A percentile compares a stretch with the other conserved stretches of the same genome.
These are phyloP conservation scores for Nowickia ferox DNA, from an alignment of 2,888 invertebrate species.

Conservation along the genomic window DNA sequence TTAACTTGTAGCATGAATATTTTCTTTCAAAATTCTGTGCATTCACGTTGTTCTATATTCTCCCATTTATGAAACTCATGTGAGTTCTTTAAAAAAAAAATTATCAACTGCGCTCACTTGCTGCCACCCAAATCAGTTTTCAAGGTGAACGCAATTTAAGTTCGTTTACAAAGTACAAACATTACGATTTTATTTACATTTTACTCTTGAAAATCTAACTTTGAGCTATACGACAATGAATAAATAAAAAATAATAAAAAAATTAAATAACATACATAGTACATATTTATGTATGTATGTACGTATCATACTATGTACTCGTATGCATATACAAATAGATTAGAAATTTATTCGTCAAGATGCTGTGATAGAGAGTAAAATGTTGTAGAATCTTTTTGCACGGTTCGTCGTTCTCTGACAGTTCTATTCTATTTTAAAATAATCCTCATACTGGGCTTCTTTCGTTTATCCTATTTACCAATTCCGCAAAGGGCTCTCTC, in stretches of 20 bases:
- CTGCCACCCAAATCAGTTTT: conserved; percentile 60
- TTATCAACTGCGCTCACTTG: conserved; percentile 30
- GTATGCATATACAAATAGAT: neutral
- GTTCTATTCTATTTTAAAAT: no score
- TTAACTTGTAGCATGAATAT: neutral
- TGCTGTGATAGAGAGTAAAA: no score
- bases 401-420: no score
- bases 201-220: conserved; percentile 25
- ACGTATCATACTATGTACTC: neutral
- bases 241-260: neutral
- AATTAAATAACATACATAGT: neutral
- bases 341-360: no score
- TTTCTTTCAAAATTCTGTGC: conserved; percentile 16
- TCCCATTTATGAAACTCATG: conserved; percentile 45
- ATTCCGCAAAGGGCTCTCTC: no score
- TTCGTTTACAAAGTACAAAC: conserved; percentile 56
- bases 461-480: no score
- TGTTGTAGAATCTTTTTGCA: no score
- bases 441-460: no score
- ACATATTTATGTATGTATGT: neutral
- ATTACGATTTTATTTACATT: conserved; percentile 31
- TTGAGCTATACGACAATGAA: conserved; percentile 4
- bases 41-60: conserved; percentile 6
- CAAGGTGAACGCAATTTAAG: conserved; percentile 69
- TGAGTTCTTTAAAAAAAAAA: conserved; percentile 31